Base-by-base conservation (phyloP, 2,797 vertebrate species). In the Neoniphon sammara region DNA sequence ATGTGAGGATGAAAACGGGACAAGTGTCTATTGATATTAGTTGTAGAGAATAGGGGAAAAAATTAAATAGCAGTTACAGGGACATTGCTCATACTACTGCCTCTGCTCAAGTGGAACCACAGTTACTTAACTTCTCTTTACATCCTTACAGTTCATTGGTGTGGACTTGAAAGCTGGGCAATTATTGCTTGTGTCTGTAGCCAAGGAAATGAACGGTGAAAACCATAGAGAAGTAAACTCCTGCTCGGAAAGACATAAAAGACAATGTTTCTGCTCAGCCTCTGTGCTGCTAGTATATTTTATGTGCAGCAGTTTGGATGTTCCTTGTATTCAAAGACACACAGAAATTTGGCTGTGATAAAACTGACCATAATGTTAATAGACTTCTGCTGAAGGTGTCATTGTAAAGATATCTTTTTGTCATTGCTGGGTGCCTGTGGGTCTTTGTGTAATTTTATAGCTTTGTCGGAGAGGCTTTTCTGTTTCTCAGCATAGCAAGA, bases 281-380 rank as follows among this genome's bases (percentile, higher is more conserved):
- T 77, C 39, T 17, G 54, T 53, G 64, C 76, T 23, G 54, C 73
- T 73, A 31, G 10, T 71, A 46, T 5, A 63, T 71, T 88, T 90
- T 79, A 75, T 69, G 62, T 15, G 15, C 80, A 5, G 66, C 64
- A 53, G 81, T 70, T 70, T 55, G 56, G 39, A 21, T 66, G 62
- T 49, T 69, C 76, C 72, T 85, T 73, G 57, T 68, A 74, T 87
- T 89, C 84, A 80, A 85, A 89, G 83, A 56, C 73, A 63, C 49
- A 52, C 62, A 46, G 74, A 54, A 80, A 67, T 85, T 83, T 64
- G 63, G 66, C 66, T 7, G 49, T 54, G 59, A 88, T 88, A 81
- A 91, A 91, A 84, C 31, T 70, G 83, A 68, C 84, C 86, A 23
- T 85, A 76, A 83, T 75, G 63, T 85, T 87, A 86, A 87, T 86